A percentile compares a stretch with the other conserved stretches of the same genome.
Evolutionary conservation across 2,113 vertebrate species (phyloP).

Genomic region (Paralichthys olivaceus): DNA sequence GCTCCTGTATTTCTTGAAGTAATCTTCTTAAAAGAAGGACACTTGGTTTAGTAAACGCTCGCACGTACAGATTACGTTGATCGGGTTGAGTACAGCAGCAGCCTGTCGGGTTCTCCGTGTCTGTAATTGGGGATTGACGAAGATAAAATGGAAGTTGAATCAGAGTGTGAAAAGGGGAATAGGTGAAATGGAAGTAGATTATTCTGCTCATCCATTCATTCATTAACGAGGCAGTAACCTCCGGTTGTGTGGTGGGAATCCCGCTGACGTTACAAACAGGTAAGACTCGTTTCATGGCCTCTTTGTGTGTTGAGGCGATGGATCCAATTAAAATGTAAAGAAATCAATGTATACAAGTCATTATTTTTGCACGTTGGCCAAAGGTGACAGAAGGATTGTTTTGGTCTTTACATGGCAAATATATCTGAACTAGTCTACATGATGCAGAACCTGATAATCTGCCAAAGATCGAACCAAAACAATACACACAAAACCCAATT

Average conservation of each 20-base stretch:
- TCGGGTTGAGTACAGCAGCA: slow-evolving; percentile 22
- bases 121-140: neutral
- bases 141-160: neutral
- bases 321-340: neutral
- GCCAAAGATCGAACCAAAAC: no score
- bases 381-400: slow-evolving; percentile 44
- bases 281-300: slow-evolving; percentile 40
- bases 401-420: neutral
- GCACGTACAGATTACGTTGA: slow-evolving; percentile 38
- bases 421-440: slow-evolving; percentile 2
- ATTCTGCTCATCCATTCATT: slow-evolving; percentile 41
- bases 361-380: slow-evolving; percentile 10
- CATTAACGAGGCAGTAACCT: neutral
- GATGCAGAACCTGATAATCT: neutral
- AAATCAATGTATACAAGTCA: neutral
- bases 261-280: slow-evolving; percentile 29
- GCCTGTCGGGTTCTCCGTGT: neutral
- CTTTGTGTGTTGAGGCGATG: neutral
- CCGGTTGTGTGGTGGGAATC: neutral
- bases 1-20: slow-evolving; percentile 59
- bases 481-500: no score
- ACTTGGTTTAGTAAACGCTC: slow-evolving; percentile 47
- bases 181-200: neutral
- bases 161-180: slow-evolving; percentile 11
- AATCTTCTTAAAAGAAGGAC: slow-evolving; percentile 69